phyloP scores from a whole-genome alignment of 2,888 invertebrate genomes.

The Alcis repandata region DNA sequence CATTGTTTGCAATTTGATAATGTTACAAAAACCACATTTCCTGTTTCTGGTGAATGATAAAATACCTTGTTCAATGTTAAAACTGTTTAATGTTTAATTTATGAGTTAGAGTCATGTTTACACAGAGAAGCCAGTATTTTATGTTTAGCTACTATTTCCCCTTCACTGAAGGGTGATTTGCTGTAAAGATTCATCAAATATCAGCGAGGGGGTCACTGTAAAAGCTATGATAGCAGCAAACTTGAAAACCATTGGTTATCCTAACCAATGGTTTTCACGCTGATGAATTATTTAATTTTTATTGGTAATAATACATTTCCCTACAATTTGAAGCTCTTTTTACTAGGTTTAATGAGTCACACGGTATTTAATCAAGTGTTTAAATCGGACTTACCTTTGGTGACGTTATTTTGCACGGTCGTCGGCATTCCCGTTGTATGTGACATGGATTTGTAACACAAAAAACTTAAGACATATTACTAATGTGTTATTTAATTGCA shows the following conservation, averaged over 20 bases:
- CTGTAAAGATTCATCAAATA: constrained; percentile 7
- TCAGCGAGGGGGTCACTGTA: constrained; percentile 24
- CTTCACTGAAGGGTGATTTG: neutral
- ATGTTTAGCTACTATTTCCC: neutral
- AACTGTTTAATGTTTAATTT: neutral
- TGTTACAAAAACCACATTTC: constrained; percentile 9
- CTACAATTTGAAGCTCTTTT: constrained; percentile 32
- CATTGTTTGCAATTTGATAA: constrained; percentile 1
- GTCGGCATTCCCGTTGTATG: constrained; percentile 79
- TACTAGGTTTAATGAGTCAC: constrained; percentile 57
- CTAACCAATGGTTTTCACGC: constrained; percentile 1
- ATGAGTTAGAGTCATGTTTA: neutral
- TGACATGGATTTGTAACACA: constrained; percentile 66
- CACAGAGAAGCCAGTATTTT: neutral
- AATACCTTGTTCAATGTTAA: neutral
- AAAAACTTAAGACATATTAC: constrained; percentile 82
- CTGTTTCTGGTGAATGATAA: neutral
- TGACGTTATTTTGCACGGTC: constrained; percentile 79
- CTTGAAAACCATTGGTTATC: constrained; percentile 25
- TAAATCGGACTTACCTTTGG: constrained; percentile 74
- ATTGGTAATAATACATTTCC: constrained; percentile 11
- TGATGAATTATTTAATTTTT: neutral
- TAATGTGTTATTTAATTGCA: constrained; percentile 65
- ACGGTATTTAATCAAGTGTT: constrained; percentile 62
- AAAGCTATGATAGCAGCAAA: constrained; percentile 19